Evolutionary conservation across 2,888 invertebrate genomes (phyloP).

Genomic region (Apoda limacodes): DNA sequence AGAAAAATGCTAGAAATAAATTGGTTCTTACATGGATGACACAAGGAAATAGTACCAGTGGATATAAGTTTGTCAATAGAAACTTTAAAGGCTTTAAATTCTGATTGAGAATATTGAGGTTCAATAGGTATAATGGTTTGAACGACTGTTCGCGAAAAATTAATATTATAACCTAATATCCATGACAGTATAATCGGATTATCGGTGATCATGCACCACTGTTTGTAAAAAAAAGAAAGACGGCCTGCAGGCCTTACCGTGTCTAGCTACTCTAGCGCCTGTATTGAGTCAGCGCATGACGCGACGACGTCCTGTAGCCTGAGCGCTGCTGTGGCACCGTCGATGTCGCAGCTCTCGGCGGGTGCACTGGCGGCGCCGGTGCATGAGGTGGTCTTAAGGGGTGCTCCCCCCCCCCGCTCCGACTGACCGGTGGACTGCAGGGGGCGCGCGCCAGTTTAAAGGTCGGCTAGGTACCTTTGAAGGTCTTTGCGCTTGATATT

Average conservation of each 20-base stretch:
- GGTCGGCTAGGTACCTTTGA: neutral
- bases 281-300: no score
- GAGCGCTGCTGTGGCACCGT: neutral
- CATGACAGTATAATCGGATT: constrained; percentile 2
- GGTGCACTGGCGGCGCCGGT: no score
- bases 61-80: no score
- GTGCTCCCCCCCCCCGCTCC: no score
- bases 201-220: constrained; percentile 3
- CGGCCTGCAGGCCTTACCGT: constrained; percentile 2
- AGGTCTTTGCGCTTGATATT: neutral
- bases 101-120: no score
- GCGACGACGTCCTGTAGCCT: neutral
- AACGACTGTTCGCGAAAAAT: neutral
- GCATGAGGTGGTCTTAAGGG: no score
- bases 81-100: no score
- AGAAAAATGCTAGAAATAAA: no score
- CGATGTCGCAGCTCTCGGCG: neutral
- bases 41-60: no score
- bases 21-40: no score
- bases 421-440: no score
- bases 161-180: neutral
- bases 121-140: no score
- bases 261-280: constrained; percentile 2
- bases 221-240: constrained; percentile 1
- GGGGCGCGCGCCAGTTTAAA: constrained; percentile 1